A percentile compares a stretch with the other conserved stretches of the same genome.
Conservation (phyloP, 53 echinoderm and acorn worm genomes). For the Apostichopus leukothele region DNA sequence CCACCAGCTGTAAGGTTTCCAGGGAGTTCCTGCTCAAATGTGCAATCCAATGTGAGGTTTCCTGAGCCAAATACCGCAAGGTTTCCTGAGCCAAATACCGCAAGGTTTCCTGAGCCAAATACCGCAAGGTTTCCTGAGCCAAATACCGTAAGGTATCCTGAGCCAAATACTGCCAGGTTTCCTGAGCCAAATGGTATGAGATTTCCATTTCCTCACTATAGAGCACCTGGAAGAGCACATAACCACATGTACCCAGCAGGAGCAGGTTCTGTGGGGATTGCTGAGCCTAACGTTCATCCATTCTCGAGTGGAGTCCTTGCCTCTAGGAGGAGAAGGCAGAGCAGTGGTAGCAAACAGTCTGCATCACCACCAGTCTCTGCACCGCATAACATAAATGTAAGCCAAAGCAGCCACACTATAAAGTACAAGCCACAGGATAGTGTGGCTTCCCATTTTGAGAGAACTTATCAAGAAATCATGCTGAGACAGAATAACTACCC, state of each 20-base stretch:
- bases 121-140: not conserved
- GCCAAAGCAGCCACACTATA: conserved; percentile 5
- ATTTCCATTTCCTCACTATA: not conserved
- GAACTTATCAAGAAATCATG: conserved; percentile 4
- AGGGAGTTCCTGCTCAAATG: not conserved
- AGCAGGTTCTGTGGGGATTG: not conserved
- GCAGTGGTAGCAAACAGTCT: conserved; percentile 6
- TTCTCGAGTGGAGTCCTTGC: not conserved
- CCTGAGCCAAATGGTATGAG: not conserved
- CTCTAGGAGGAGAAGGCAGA: conserved; percentile 18
- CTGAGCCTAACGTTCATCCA: not conserved
- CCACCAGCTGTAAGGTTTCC: not conserved
- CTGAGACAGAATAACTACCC: not conserved
- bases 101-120: not conserved
- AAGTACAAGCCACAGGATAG: conserved; percentile 10
- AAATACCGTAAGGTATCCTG: not conserved
- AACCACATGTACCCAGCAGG: conserved; percentile 4
- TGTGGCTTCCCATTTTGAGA: conserved; percentile 23
- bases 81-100: not conserved
- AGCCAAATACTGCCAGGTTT: not conserved
- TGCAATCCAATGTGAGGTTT: not conserved
- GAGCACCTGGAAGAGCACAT: not conserved
- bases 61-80: not conserved
- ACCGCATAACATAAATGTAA: not conserved
- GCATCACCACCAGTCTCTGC: not conserved